Conservation (phyloP, 2,888 invertebrate species). For the Drosophila kambysellisi region DNA sequence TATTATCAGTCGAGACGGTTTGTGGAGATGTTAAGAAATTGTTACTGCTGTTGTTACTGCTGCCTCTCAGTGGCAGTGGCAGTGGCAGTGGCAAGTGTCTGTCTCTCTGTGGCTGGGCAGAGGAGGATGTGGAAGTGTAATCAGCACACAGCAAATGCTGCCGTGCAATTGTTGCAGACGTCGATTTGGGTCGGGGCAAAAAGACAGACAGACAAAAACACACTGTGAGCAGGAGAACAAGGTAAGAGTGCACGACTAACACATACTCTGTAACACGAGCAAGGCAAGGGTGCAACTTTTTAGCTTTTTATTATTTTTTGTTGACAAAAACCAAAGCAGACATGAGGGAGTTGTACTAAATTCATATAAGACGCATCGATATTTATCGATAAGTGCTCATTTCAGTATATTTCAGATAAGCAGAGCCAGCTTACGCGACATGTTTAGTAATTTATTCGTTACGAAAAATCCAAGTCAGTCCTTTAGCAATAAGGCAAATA, state of each 20-base stretch:
- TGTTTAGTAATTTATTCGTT: not conserved
- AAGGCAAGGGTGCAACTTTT: not conserved
- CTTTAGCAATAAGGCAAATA: not conserved
- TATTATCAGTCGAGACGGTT: constrained; percentile 64
- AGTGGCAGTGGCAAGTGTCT: constrained; percentile 1
- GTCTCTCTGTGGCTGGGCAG: not conserved
- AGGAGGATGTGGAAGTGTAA: constrained; percentile 36
- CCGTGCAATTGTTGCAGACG: constrained; percentile 75
- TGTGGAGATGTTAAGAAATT: constrained; percentile 32
- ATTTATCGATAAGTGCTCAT: not conserved
- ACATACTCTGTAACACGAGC: not conserved
- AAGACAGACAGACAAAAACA: constrained; percentile 24
- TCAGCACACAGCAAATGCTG: constrained; percentile 52
- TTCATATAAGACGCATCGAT: not conserved
- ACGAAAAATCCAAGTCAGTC: not conserved
- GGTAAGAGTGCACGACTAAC: not conserved
- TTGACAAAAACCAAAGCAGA: not conserved
- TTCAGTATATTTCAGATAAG: not conserved
- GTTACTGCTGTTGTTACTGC: constrained; percentile 25
- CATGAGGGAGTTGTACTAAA: not conserved
- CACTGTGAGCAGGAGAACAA: constrained; percentile 3
- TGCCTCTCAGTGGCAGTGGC: not conserved
- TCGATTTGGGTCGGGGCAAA: constrained; percentile 70
- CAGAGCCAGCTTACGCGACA: not conserved
- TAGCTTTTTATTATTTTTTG: not conserved